Evolutionary conservation across 2,888 invertebrate genomes (phyloP).

Genomic region (Drosophila kanekoi): DNA sequence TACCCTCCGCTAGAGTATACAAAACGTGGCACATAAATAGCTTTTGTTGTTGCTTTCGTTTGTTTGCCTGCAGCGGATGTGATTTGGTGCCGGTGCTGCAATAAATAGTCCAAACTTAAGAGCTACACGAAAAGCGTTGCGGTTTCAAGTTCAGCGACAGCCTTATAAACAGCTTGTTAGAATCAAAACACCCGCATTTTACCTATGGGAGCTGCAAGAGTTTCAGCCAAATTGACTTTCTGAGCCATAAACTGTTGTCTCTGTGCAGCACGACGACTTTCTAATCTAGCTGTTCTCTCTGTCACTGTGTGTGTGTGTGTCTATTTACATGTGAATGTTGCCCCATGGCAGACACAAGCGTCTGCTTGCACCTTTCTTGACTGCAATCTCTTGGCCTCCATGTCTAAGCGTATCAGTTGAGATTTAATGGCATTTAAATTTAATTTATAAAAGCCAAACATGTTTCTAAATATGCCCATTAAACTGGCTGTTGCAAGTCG

Average conservation of each 20-base stretch:
- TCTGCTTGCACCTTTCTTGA: conserved; percentile 48
- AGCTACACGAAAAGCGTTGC: conserved; percentile 35
- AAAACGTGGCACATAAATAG: conserved; percentile 52
- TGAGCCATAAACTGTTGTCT: conserved; percentile 32
- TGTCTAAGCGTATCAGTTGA: conserved; percentile 49
- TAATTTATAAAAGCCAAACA: conserved; percentile 70
- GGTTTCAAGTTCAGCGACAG: conserved; percentile 67
- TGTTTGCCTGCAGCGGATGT: conserved; percentile 52
- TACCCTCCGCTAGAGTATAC: conserved; percentile 18
- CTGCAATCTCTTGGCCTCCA: conserved; percentile 35
- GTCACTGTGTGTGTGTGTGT: conserved; percentile 12
- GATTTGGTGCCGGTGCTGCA: conserved; percentile 44
- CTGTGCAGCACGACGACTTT: conserved; percentile 42
- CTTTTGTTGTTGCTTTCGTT: conserved; percentile 52
- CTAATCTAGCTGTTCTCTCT: conserved; percentile 45
- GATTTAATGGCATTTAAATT: conserved; percentile 74
- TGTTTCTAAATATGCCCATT: conserved; percentile 65
- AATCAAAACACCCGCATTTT: conserved; percentile 40
- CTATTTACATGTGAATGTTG: conserved; percentile 56
- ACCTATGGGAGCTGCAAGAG: background rate
- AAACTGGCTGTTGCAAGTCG: conserved; percentile 12
- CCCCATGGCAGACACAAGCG: conserved; percentile 16
- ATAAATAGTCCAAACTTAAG: conserved; percentile 56
- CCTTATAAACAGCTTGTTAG: conserved; percentile 59
- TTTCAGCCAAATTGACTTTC: conserved; percentile 18